These are phyloP conservation scores for Megaustenia siamemsis DNA, from an alignment of 2,888 invertebrate species.

Conservation along the genomic window DNA sequence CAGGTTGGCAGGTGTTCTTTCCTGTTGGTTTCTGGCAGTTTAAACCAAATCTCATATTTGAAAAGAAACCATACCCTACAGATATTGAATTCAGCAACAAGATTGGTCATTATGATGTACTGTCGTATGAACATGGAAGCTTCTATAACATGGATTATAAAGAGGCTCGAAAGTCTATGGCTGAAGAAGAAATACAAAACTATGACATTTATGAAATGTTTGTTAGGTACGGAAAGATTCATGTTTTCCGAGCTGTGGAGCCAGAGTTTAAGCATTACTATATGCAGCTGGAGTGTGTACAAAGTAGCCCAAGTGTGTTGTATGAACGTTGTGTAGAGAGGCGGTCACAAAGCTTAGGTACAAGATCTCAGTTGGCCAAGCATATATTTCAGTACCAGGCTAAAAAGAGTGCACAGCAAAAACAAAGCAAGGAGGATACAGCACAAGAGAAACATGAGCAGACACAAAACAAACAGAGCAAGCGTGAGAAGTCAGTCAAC, in stretches of 20 bases:
- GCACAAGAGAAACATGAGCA: neutral
- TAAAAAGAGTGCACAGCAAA: constrained; percentile 33
- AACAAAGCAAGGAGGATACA: neutral
- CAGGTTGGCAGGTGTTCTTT: constrained; percentile 91
- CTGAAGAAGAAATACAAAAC: constrained; percentile 62
- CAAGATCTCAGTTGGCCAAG: constrained; percentile 76
- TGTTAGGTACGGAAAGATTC: constrained; percentile 84
- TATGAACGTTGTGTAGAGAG: constrained; percentile 71
- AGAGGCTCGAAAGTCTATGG: constrained; percentile 84
- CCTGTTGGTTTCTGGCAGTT: constrained; percentile 95
- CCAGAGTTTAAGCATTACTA: constrained; percentile 86
- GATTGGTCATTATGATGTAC: constrained; percentile 88
- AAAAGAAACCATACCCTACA: constrained; percentile 73
- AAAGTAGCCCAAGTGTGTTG: constrained; percentile 59
- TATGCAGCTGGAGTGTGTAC: constrained; percentile 73
- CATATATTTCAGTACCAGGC: constrained; percentile 75
- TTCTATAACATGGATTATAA: constrained; percentile 90
- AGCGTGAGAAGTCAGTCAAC: neutral
- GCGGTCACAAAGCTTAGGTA: constrained; percentile 72
- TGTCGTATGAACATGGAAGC: constrained; percentile 87
- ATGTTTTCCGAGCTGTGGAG: constrained; percentile 89
- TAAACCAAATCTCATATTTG: constrained; percentile 84
- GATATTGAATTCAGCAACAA: constrained; percentile 76
- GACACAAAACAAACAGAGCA: neutral
- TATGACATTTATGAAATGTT: constrained; percentile 86